These are phyloP conservation scores for Polymixis flavicincta DNA, from an alignment of 2,888 invertebrate genomes.

Conservation along the genomic window DNA sequence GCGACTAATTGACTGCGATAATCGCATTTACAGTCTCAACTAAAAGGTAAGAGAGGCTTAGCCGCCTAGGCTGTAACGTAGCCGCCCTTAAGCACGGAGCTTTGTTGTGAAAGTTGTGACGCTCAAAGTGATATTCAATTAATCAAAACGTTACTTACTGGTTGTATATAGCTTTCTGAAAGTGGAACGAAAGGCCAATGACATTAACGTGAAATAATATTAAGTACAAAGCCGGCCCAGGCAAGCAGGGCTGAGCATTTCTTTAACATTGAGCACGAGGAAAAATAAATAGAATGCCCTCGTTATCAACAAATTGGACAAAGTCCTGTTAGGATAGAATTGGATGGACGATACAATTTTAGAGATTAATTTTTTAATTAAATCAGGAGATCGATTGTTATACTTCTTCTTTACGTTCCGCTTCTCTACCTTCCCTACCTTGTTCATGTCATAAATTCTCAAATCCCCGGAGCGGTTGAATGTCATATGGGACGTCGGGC, in stretches of 20 bases:
- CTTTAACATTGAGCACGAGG: neutral
- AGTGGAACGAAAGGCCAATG: conserved; percentile 17
- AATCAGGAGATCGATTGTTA: neutral
- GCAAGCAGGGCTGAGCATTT: neutral
- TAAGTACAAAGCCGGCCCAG: neutral
- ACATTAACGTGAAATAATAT: conserved; percentile 34
- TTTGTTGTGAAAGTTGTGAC: conserved; percentile 12
- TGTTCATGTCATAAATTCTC: neutral
- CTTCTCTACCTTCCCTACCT: neutral
- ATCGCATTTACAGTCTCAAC: conserved; percentile 40
- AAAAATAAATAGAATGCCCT: conserved; percentile 9
- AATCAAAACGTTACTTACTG: conserved; percentile 45
- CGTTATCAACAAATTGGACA: conserved; percentile 20
- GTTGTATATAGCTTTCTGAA: conserved; percentile 10
- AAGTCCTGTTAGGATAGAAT: conserved; percentile 4
- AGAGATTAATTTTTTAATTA: conserved; percentile 7
- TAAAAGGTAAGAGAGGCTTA: neutral
- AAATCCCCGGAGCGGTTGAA: neutral
- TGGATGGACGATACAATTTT: conserved; percentile 5
- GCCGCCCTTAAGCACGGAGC: neutral
- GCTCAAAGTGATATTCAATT: conserved; percentile 33
- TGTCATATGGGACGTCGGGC: neutral
- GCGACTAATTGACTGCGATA: conserved; percentile 54
- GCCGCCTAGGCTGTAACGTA: neutral
- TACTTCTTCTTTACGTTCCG: neutral